Evolutionary conservation across 2,113 vertebrate species (phyloP), one percentile per base, ranked within the genome.

Genomic region (Parus major): DNA sequence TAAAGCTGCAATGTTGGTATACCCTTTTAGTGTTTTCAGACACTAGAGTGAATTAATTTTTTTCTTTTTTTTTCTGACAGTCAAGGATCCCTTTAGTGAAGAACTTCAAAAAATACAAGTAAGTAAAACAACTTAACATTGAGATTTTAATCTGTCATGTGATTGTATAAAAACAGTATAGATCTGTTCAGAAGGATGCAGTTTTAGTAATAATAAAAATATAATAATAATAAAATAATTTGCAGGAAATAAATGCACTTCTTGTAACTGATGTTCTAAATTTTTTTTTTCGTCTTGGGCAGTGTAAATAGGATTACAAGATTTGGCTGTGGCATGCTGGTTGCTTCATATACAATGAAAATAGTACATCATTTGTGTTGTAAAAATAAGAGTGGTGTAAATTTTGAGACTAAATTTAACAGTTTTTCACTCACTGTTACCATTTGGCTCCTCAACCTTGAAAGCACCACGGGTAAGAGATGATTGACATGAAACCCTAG

Each of bases 101-200:
- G 95, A 97, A 72, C 96, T 96, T 86, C 84, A 72, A 83, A 68
- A 97, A 71, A 97, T 97, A 95, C 60, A 96, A 92, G 98, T 98
- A 98, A 98, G 98, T 98, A 96, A 97, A 97, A 52, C 3, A 24
- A 77, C 11, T 79, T 92, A 47, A 52, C 16, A n/a, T 2, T 71
- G 63, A 85, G 23, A 46, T 55, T 85, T 81, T 64, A 44, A 10
- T 81, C 13, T 81, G 39, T 77, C 49, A 44, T 20, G 9, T 71
- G 12, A 41, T 69, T 82, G 5, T 71, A 23, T 88, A 16, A 49
- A 66, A 63, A 2, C 41, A 81, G 5, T 31, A 17, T 10, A 55
- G 33, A 44, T 50, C 12, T 78, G 5, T 78, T 88, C 35, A 73
- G 61, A 41, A 88, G 12, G 28, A 18, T 82, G 23, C 20, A 28